phyloP scores from a whole-genome alignment of 2,113 vertebrate species.

The Leucosticte australis region DNA sequence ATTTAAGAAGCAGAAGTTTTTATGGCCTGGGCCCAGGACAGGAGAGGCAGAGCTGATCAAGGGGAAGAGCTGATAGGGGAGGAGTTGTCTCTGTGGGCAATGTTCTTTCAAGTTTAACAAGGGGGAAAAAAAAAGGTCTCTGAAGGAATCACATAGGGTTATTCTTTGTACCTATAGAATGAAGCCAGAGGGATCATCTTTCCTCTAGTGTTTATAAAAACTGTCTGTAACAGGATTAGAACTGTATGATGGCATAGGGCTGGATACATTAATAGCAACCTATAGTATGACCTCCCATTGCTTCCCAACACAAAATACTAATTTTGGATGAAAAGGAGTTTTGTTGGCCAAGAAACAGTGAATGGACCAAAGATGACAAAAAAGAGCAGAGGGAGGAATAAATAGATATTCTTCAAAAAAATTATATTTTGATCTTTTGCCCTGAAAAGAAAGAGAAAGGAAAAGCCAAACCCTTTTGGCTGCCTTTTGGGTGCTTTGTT shows the following conservation, averaged over 20 bases:
- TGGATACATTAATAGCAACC: neutral
- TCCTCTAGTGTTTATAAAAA: neutral
- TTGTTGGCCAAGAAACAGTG: neutral
- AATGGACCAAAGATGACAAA: conserved; percentile 37
- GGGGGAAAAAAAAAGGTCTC: neutral
- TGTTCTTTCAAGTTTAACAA: neutral
- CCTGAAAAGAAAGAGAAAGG: neutral
- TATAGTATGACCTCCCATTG: neutral
- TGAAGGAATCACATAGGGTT: neutral
- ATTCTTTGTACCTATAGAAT: neutral
- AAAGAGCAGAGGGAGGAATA: neutral
- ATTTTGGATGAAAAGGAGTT: conserved; percentile 52
- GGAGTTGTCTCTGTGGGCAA: neutral
- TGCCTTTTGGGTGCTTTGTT: conserved; percentile 62
- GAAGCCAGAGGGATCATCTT: neutral
- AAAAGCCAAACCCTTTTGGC: conserved; percentile 30
- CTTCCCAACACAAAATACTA: neutral
- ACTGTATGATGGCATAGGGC: neutral
- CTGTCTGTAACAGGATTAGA: neutral
- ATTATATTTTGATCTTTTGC: conserved; percentile 20
- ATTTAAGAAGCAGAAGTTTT: neutral
- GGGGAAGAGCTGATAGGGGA: neutral
- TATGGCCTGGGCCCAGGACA: neutral
- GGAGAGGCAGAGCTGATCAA: neutral
- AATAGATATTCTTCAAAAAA: conserved; percentile 26